Base-by-base conservation (phyloP, 2,113 vertebrate genomes). In the Hippotragus niger region DNA sequence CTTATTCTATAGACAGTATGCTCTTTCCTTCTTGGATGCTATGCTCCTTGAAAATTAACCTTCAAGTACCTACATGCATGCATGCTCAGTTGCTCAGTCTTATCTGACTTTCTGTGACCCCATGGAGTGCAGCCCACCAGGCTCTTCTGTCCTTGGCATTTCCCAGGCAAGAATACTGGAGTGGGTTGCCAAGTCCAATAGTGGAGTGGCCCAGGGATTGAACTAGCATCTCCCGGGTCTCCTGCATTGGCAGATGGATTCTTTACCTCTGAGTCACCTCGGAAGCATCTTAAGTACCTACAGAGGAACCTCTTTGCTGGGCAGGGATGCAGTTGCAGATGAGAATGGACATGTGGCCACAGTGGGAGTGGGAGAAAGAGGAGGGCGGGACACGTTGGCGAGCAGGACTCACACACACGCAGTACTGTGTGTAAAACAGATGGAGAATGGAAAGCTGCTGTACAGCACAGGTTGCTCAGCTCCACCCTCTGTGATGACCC, bases 31-130 rank as follows among this genome's bases (percentile, higher is more conserved):
- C 36, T 74, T 4, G 14, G 93, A 1, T 78, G 6, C 55, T 52
- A 12, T 83, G 52, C 40, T 86, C 96, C 87, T 89, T 95, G 3
- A 62, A 98, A 43, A 98, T 67, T 29, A 82, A 94, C 55, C 60
- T 52, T 57, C n/a, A 80, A 31, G 27, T 47, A 31, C 27, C 43
- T 80, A 17, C 12, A 1, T 15, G 40, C 5, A 3, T 25, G 10
- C 67, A 13, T 25, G 67, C 5, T 71, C n/a, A 13, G 67, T 40
- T 23, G 19, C 40, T 43, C 71, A 14, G 71, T 76, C 71, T 76
- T 76, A 2, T 76, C 6, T 4, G 23, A 76, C 12, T 76, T 25
- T 76, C 40, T 27, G 6, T 43, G 71, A 76, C 67, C 10, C 19
- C 67, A 23, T 23, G 67, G 67, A 40, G n/a, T 23, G 1, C 21